phyloP scores from a whole-genome alignment of 2,113 vertebrate species.

The Struthidea cinerea region DNA sequence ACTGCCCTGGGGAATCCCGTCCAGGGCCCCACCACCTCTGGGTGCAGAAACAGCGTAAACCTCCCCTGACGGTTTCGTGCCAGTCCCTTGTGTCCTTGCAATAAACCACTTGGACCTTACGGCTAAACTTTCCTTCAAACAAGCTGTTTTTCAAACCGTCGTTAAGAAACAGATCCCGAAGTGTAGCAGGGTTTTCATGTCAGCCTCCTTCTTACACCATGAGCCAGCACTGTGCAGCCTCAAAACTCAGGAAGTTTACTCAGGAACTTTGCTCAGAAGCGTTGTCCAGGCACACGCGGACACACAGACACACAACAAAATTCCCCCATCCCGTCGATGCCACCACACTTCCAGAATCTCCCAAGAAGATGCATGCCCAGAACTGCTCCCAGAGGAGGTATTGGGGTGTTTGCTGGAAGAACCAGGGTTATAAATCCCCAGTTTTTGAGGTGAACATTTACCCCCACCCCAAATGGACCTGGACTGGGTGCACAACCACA shows the following conservation, averaged over 20 bases:
- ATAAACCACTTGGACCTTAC: neutral
- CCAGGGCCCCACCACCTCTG: neutral
- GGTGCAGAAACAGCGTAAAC: neutral
- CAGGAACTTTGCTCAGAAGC: neutral
- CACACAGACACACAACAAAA: neutral
- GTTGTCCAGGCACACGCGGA: neutral
- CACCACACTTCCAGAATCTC: neutral
- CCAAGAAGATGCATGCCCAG: neutral
- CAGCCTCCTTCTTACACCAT: neutral
- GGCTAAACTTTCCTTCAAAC: neutral
- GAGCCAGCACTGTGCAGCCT: neutral
- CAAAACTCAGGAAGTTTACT: neutral
- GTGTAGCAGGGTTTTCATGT: neutral
- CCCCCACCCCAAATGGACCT: neutral
- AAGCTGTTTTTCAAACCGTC: accelerated
- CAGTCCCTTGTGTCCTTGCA: neutral
- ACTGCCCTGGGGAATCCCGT: neutral
- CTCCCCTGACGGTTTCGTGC: neutral
- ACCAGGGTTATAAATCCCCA: accelerated
- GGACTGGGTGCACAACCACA: too few species aligned
- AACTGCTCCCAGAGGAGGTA: neutral
- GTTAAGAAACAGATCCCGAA: neutral
- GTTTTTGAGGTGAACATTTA: neutral
- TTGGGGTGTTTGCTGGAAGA: too few species aligned
- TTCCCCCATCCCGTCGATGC: accelerated